Evolutionary conservation across 2,888 invertebrate genomes (phyloP).

Genomic region (Anthophora plumipes): DNA sequence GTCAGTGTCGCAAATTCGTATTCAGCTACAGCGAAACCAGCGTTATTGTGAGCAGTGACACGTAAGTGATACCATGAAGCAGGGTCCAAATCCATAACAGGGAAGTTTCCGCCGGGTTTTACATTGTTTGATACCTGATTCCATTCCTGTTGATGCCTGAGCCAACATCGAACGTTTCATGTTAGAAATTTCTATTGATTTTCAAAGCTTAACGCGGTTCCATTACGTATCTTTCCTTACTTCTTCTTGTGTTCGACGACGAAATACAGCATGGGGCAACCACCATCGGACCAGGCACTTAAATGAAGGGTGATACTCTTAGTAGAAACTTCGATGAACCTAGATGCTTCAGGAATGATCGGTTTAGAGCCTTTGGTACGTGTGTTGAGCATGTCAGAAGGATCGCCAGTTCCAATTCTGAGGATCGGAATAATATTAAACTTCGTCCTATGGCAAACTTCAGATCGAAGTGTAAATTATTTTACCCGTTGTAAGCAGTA

Average conservation of each 20-base stretch:
- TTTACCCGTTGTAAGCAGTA: slow-evolving; percentile 95
- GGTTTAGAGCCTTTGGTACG: slow-evolving; percentile 97
- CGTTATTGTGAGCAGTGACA: slow-evolving; percentile 97
- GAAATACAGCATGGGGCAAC: slow-evolving; percentile 97
- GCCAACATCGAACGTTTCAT: slow-evolving; percentile 4
- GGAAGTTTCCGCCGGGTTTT: slow-evolving; percentile 95
- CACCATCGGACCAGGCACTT: slow-evolving; percentile 97
- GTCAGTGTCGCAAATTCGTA: slow-evolving; percentile 98
- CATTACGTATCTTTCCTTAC: slow-evolving; percentile 85
- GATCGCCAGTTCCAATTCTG: slow-evolving; percentile 96
- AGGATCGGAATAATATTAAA: neutral
- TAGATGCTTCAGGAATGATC: slow-evolving; percentile 94
- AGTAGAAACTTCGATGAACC: slow-evolving; percentile 96
- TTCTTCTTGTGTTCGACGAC: slow-evolving; percentile 97
- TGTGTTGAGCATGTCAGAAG: slow-evolving; percentile 94
- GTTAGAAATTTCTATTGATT: neutral
- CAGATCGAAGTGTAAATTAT: neutral
- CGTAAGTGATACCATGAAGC: slow-evolving; percentile 97
- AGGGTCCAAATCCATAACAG: slow-evolving; percentile 95
- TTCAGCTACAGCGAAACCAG: slow-evolving; percentile 97
- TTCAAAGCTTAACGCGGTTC: neutral
- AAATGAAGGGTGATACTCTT: slow-evolving; percentile 96
- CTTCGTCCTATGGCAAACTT: neutral
- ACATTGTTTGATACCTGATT: slow-evolving; percentile 97
- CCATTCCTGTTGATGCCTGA: slow-evolving; percentile 94